Evolutionary conservation across 2,113 vertebrate species (phyloP), one percentile per base, ranked within the genome.

Genomic region (Catharus minimus): DNA sequence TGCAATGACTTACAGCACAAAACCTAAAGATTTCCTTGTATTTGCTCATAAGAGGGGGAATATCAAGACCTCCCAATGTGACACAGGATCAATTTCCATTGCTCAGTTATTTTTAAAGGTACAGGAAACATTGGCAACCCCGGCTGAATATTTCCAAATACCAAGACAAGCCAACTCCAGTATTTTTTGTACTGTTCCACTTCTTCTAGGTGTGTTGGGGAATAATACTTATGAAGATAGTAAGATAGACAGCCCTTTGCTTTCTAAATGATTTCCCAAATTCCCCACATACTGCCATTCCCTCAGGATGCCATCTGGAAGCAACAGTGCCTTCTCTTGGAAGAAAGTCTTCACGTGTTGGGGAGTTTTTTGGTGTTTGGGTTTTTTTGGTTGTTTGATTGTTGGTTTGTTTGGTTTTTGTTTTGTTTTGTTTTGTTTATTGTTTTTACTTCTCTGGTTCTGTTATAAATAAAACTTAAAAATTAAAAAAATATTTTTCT

Each of bases 241-340:
- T 13, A 50, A 60, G 22, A 64, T 10, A 43, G 43, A 20, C 4
- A 16, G 36, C 38, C 41, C 53, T 86, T 66, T 85, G 64, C 49
- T 87, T 92, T 82, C 52, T 13, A 20, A 78, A 57, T 5, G 47
- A 43, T 86, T 86, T 62, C 24, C 28, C 57, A 80, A 62, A 57
- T 58, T 83, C 86, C 52, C 39, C 62, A 17, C 16, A 2, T 13
- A n/a, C 27, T 78, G 62, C 49, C 22, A 2, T 94, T 64, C 79
- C 39, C 55, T 49, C n/a, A 19, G 43, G 46, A 68, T 52, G 36
- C 67, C 3, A 1, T 53, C 39, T 72, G 58, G 77, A 86, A 91
- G 85, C 71, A 82, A 60, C 76, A 72, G 57, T 85, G 67, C 38
- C 86, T 88, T 91, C 56, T 38, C 68, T 75, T 52, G 69, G 57